These are phyloP conservation scores for Schizaphis graminum DNA, from an alignment of 2,888 invertebrate species.

Conservation along the genomic window DNA sequence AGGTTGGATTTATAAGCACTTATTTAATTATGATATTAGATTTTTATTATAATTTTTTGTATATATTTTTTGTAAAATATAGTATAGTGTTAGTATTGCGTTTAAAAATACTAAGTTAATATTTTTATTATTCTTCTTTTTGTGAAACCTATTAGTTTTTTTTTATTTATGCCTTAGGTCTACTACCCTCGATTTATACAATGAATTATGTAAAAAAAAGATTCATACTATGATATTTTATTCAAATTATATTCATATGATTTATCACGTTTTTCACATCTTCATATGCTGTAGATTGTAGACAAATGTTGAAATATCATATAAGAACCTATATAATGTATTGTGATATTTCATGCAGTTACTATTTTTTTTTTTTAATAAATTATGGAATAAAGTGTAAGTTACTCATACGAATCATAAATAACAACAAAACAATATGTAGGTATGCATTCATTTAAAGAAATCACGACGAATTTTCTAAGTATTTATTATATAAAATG, in stretches of 20 bases:
- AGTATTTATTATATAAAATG: background rate
- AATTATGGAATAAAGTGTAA: background rate
- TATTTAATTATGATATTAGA: background rate
- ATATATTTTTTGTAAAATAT: background rate
- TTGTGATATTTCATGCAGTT: background rate
- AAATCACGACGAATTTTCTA: background rate
- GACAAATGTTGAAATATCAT: conserved; percentile 13
- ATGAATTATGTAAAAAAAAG: conserved; percentile 33
- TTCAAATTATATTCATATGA: conserved; percentile 25
- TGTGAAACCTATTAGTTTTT: background rate
- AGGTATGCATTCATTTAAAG: background rate
- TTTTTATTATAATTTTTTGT: background rate
- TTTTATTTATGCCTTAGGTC: background rate
- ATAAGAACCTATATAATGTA: background rate
- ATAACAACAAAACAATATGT: background rate
- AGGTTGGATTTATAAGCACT: background rate
- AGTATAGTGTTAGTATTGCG: background rate
- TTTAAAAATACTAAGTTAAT: background rate
- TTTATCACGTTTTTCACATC: conserved; percentile 4
- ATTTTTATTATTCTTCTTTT: background rate
- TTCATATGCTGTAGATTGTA: background rate
- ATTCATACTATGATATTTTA: background rate
- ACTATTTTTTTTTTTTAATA: background rate
- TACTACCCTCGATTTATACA: conserved; percentile 34
- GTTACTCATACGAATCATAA: background rate